Evolutionary conservation across 1,140 invertebrate genomes (phyloP), one percentile per base, ranked within the genome.

Genomic region (Procambarus clarkii): DNA sequence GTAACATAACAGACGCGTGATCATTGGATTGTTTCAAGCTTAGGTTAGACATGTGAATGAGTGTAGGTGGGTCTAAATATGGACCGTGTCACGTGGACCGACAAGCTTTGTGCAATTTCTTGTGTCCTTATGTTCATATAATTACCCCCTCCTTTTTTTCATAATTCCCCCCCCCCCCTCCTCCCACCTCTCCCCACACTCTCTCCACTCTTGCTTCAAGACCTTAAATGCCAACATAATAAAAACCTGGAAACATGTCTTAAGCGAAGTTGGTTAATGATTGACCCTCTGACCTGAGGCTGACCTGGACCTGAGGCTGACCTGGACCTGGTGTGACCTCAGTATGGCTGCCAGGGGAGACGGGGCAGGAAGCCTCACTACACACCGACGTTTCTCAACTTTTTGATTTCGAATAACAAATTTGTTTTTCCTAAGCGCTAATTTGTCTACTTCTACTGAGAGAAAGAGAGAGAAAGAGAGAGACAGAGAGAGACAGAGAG

Each of bases 141-240:
- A 60, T 48, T 1, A 15, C 82, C 82, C 18, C 46, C n/a, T 60
- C 60, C 60, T 3, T 60, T 15, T 3, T 9, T 60, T 34, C 5
- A 48, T 15, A 44, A 8, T 13, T 5, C 7, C n/a, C 46, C 46
- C 60, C 60, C 81, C 46, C 58, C n/a, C 48, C 24, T 24, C 48
- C 80, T 24, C 24, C 48, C 50, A 8, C 50, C 13, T n/a, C n/a
- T n/a, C n/a, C n/a, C n/a, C n/a, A n/a, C n/a, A n/a, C n/a, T n/a
- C n/a, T 54, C 13, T 54, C 58, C 60, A 24, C 50, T 54, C 44
- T 69, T 83, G 11, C 60, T 45, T 74, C 46, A 77, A 77, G 58
- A 86, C 64, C 79, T 87, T 87, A 87, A 87, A 87, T 87, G 85
- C 79, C 85, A 87, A 79, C 85, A 7, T 45, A 15, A 45, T n/a